Base-by-base conservation (phyloP, 2,888 invertebrate genomes). In the Drosophila meridionalis region DNA sequence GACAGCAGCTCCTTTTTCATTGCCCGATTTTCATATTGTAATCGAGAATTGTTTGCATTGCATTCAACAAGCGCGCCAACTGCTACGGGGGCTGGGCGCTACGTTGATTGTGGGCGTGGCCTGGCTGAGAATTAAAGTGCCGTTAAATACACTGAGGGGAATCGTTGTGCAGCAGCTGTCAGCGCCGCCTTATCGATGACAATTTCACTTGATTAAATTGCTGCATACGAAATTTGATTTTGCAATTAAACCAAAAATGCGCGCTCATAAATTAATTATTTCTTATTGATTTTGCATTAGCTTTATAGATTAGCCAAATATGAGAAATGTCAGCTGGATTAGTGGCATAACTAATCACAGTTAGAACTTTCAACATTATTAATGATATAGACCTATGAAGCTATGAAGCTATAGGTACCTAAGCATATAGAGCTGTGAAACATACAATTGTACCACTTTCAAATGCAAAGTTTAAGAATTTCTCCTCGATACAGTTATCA, bases 41-140 rank as follows among this genome's bases (percentile, higher is more conserved):
- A 76, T 71, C 77, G 75, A 59, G 75, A 76, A 76, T 68, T 78
- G 73, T 78, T 77, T 78, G 73, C 66, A 67, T 77, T 69, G 40
- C 67, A 66, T 76, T 70, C 66, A 70, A 62, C 76, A 61, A 75
- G 61, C 58, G 20, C 42, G 45, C n/a, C 30, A 50, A 58, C 45
- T 38, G 14, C 28, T 26, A 12, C 12, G 28, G 30, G 43, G 48
- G 20, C n/a, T 2, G 45, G 32, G 14, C 5, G 48, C 50, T 20
- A 9, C 4, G 20, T 36, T 50, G 36, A 7, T 20, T 34, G 43
- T 12, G 47, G 45, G 34, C 6, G 28, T 63, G 40, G 50, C 64
- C 12, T 14, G 38, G 28, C 55, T 5, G 64, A n/a, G 40, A 1
- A 59, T 69, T 69, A 52, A 59, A 74, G 59, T 45, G 65, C 14